A percentile compares a stretch with the other conserved stretches of the same genome.
Conservation (phyloP, 1,140 invertebrate genomes). For the Linepithema humile region DNA sequence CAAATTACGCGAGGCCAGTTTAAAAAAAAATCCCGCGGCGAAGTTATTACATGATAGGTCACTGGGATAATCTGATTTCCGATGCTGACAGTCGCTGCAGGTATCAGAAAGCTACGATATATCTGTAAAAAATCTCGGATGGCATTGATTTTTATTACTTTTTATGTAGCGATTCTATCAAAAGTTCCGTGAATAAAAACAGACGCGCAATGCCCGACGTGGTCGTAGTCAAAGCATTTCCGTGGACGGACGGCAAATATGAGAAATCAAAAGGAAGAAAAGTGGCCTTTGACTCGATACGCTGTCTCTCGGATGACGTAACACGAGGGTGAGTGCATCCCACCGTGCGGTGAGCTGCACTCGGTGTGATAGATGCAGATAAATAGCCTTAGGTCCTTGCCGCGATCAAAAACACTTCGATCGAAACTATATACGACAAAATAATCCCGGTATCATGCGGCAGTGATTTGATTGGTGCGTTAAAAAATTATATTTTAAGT, state of each 20-base stretch:
- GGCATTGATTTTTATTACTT: not conserved
- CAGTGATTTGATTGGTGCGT: not conserved
- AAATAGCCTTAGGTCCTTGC: not conserved
- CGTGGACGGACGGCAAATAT: constrained; percentile 32
- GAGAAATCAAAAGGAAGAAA: not conserved
- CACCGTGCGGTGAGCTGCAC: not conserved
- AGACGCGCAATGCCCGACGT: not conserved
- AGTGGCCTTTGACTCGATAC: not conserved
- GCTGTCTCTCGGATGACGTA: not conserved
- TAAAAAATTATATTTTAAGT: too few species aligned
- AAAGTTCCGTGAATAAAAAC: not conserved
- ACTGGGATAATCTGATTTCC: not conserved
- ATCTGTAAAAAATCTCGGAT: not conserved
- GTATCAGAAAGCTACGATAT: not conserved
- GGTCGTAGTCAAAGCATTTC: constrained; percentile 23
- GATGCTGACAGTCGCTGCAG: not conserved
- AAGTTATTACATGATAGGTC: not conserved
- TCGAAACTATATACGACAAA: not conserved
- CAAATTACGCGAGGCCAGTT: not conserved
- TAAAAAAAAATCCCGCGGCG: not conserved
- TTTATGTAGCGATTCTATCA: not conserved
- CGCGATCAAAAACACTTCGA: not conserved
- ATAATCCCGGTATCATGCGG: not conserved
- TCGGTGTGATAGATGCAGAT: not conserved
- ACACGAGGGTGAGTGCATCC: not conserved